Evolutionary conservation across 2,797 vertebrate genomes (phyloP).

Genomic region (Mus minutoides): DNA sequence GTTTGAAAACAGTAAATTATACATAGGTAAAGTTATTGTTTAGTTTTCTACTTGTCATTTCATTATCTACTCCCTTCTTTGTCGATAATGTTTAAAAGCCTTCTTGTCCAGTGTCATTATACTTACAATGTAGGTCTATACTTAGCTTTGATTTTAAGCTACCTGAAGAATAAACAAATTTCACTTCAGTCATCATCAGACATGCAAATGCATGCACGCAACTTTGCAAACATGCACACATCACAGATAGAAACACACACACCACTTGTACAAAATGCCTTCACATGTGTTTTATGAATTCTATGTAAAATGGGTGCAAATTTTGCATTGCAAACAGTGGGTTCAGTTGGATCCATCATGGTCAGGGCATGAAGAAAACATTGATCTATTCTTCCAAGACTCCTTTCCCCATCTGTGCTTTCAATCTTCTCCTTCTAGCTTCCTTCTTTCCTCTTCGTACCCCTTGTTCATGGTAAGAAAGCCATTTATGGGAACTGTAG

Average conservation of each 20-base stretch:
- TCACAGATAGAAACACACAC: background rate
- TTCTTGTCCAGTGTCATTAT: background rate
- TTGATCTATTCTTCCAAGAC: background rate
- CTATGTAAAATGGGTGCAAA: background rate
- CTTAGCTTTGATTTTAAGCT: background rate
- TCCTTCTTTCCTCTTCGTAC: accelerated
- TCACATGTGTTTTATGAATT: background rate
- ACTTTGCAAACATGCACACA: background rate
- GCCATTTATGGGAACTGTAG: background rate
- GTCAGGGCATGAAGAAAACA: background rate
- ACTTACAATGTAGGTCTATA: background rate
- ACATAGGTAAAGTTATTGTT: background rate
- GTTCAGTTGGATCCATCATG: background rate
- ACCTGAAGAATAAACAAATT: background rate
- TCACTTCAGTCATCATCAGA: background rate
- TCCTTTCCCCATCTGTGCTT: background rate
- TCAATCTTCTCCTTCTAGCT: background rate
- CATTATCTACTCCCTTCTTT: background rate
- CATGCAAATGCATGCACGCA: background rate
- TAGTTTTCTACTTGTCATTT: background rate
- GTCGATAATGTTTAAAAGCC: background rate
- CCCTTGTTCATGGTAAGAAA: background rate
- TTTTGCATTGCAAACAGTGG: background rate
- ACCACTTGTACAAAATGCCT: background rate
- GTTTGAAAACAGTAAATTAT: background rate